Evolutionary conservation across 2,888 invertebrate species (phyloP), one percentile per base, ranked within the genome.

Genomic region (Drosophila sordidapex): DNA sequence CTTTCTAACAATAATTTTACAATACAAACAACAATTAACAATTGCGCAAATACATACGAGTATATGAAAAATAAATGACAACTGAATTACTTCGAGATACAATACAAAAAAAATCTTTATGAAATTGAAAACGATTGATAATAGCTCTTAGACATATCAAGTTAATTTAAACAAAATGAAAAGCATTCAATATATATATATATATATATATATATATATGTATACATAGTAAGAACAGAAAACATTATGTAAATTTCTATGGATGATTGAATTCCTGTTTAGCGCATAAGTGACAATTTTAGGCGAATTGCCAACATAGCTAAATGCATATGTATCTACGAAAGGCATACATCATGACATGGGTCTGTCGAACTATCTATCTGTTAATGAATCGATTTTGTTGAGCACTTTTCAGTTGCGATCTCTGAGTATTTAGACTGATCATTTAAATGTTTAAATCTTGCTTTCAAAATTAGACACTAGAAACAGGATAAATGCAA

Each of bases 121-220:
- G 77, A 75, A 90, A 83, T 89, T 89, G 87, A 91, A 90, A 92
- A 92, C 92, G 92, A 92, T 92, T 91, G 92, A 93, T 93, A 93
- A 93, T 93, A 93, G 92, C 88, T 92, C 90, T 91, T 93, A 92
- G 93, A 93, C 93, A 93, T 93, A 93, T 93, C 93, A 93, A 89
- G 91, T 92, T 91, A 89, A 81, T 89, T 91, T 89, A 87, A 83
- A 86, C 46, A 60, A 67, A 54, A 59, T 38, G 49, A 68, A 70
- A 71, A 62, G 38, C 59, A 76, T 75, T 71, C 48, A 70, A 75
- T 52, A 67, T 65, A 62, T 74, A 57, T 64, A 57, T 70, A 56
- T 71, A 74, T 51, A 72, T 57, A 56, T 74, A 70, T 51, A 67
- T 60, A 63, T 46, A 59, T 70, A 60, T 69, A 57, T 62, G 48